A percentile compares a stretch with the other conserved stretches of the same genome.
phyloP scores from a whole-genome alignment of 35 echinoderm and acorn worm genomes.

The Patiria miniata region DNA sequence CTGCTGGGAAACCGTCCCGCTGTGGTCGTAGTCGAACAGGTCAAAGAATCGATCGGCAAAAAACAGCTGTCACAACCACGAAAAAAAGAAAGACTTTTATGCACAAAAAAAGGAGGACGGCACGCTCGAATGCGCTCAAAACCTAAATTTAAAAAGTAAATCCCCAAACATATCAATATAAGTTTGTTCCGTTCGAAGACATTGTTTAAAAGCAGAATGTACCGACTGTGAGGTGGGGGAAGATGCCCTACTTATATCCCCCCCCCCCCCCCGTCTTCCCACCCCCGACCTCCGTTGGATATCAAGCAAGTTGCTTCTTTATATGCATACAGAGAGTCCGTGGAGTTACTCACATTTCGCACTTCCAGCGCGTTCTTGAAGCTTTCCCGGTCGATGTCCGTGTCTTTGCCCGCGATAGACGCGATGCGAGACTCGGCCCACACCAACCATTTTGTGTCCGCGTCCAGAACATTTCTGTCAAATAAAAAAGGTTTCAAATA shows the following conservation, averaged over 20 bases:
- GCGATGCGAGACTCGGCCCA: neutral
- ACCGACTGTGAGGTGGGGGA: no score
- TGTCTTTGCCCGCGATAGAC: neutral
- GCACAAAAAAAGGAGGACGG: no score
- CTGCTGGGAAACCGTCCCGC: conserved; percentile 80
- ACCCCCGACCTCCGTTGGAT: no score
- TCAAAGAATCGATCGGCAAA: conserved; percentile 90
- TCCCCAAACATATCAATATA: no score
- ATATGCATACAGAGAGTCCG: neutral
- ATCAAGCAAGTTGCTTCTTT: no score
- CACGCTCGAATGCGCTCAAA: no score
- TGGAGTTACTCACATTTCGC: neutral
- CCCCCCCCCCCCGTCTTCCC: no score
- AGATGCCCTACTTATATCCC: no score
- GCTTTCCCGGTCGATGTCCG: conserved; percentile 8
- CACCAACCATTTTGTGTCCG: neutral
- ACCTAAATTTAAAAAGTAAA: no score
- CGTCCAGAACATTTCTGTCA: neutral
- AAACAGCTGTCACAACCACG: conserved; percentile 54
- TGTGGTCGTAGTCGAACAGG: conserved; percentile 84
- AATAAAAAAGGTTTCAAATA: neutral
- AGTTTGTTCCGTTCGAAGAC: no score
- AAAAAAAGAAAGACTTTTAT: no score
- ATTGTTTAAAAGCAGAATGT: no score
- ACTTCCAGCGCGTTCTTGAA: neutral